These are phyloP conservation scores for Drosophila testacea DNA, from an alignment of 2,888 invertebrate species.

Conservation along the genomic window DNA sequence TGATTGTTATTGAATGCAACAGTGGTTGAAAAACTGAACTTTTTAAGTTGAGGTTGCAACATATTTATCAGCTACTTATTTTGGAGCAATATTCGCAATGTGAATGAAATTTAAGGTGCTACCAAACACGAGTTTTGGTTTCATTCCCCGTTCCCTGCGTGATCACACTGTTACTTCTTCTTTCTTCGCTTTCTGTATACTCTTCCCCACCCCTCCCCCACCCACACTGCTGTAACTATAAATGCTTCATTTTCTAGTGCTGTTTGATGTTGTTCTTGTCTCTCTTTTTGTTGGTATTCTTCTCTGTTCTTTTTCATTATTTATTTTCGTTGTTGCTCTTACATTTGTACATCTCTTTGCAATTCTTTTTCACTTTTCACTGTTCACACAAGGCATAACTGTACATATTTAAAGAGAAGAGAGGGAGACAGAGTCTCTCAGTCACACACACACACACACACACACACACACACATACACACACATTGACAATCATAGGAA, in stretches of 20 bases:
- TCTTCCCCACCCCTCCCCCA: neutral
- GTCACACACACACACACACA: constrained; percentile 14
- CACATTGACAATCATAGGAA: neutral
- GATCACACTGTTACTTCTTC: neutral
- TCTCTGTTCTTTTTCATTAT: constrained; percentile 21
- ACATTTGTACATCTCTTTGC: constrained; percentile 3
- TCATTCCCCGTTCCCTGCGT: neutral
- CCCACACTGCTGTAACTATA: constrained; percentile 7
- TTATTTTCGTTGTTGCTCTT: neutral
- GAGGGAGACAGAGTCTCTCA: constrained; percentile 7
- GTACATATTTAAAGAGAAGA: constrained; percentile 36
- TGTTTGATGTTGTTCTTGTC: constrained; percentile 10
- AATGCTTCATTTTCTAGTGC: constrained; percentile 29
- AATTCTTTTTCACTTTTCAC: constrained; percentile 22
- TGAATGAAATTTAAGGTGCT: neutral
- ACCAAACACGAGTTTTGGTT: no score
- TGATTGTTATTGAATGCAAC: neutral
- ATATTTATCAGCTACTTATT: neutral
- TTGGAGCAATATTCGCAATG: neutral
- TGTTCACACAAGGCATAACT: constrained; percentile 12
- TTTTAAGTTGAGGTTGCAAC: neutral
- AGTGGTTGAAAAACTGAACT: neutral
- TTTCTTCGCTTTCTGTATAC: constrained; percentile 8
- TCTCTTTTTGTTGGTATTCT: constrained; percentile 11
- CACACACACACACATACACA: constrained; percentile 36